Conservation (phyloP, 2,797 vertebrate genomes). For the Streptopelia turtur region DNA sequence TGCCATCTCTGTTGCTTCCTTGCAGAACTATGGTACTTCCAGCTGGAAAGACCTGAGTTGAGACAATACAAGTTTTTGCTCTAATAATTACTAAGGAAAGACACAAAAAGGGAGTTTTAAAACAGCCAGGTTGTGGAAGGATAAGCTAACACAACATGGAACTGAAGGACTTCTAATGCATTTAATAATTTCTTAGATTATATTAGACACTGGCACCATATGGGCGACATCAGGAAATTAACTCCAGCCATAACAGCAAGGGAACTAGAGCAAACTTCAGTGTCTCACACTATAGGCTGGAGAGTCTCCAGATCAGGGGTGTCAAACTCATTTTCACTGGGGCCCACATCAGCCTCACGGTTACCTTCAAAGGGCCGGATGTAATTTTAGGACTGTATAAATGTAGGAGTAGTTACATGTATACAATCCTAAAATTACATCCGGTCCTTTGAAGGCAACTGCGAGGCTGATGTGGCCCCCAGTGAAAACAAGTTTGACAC, state of each 20-base stretch:
- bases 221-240: neutral
- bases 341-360: too few relatives aligned
- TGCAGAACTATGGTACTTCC: neutral
- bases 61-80: neutral
- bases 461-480: too few relatives aligned
- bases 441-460: too few relatives aligned
- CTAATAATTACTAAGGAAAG: neutral
- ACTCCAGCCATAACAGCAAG: neutral
- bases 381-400: too few relatives aligned
- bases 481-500: too few relatives aligned
- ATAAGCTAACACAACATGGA: neutral
- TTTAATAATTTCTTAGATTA: constrained; percentile 1
- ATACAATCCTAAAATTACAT: too few relatives aligned
- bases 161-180: neutral
- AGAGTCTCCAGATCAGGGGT: neutral
- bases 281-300: neutral
- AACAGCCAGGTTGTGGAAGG: neutral
- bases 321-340: too few relatives aligned
- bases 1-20: neutral
- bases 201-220: neutral
- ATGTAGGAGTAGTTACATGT: too few relatives aligned
- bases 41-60: neutral
- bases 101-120: neutral
- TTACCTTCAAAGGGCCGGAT: too few relatives aligned
- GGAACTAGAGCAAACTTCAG: neutral